Base-by-base conservation (phyloP, 2,113 vertebrate species). In the Psittacus erithacus region DNA sequence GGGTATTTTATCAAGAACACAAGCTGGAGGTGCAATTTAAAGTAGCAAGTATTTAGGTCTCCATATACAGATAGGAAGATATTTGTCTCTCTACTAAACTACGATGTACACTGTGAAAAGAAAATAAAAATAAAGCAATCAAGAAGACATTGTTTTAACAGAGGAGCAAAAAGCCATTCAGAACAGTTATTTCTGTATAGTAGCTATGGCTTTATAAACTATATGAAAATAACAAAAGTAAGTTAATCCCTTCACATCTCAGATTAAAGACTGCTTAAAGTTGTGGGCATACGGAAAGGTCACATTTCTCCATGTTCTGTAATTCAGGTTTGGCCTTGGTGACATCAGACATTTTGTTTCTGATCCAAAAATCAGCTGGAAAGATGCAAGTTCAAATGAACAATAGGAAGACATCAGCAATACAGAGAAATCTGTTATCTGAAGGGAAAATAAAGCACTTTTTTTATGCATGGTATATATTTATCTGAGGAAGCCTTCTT, bases 1-100 rank as follows among this genome's bases (percentile, higher is more conserved):
- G 82, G 33, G 46, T 55, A 82, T 88, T 90, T 94, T 88, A 74
- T 74, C 85, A 90, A 46, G 83, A 95, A 77, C 27, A 67, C 28
- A 73, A 65, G 17, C 31, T 82, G 11, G 9, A 27, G 14, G 3
- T 59, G 27, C 41, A 59, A 35, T 80, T 91, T 73, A 88, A 94
- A 82, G 80, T 43, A 92, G 63, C 47, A 85, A 82, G 43, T 33
- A 88, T 57, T 46, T 67, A 75, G 41, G 44, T 71, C 13, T 85
- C 13, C 8, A 4, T 60, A 52, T 41, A 79, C 17, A 85, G 25
- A 11, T 5, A 90, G 41, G 17, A 29, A 82, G 57, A 74, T 67
- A 79, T 23, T 53, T 77, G 31, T 38, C n/a, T 82, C 10, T 44
- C 18, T 73, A 67, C 57, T 75, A 76, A 86, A 85, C n/a, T 25